A percentile compares a stretch with the other conserved stretches of the same genome.
Conservation (phyloP, 2,888 invertebrate genomes). For the Andrena hattorfiana region DNA sequence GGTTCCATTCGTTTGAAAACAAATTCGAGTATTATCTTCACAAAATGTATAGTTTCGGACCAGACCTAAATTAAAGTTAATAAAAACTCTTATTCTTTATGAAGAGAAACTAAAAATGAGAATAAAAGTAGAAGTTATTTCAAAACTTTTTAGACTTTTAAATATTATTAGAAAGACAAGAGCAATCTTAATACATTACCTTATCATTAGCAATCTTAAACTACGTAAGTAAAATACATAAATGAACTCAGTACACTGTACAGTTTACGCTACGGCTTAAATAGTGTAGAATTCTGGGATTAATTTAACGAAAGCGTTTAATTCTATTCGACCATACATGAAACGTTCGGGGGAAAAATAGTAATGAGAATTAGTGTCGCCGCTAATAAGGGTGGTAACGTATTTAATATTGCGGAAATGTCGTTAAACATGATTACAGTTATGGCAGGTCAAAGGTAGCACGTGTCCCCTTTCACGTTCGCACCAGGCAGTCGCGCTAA, state of each 20-base stretch:
- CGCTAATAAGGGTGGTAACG: conserved; percentile 39
- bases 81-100: too few species aligned
- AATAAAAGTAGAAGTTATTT: too few species aligned
- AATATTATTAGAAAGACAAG: too few species aligned
- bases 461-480: conserved; percentile 46
- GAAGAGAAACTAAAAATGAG: too few species aligned
- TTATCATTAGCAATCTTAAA: not conserved
- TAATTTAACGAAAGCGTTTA: not conserved
- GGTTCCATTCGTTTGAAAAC: too few species aligned
- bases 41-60: too few species aligned
- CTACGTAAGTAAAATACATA: not conserved
- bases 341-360: conserved; percentile 1
- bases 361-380: conserved; percentile 21
- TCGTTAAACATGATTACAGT: conserved; percentile 48
- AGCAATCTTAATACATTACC: too few species aligned
- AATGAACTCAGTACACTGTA: not conserved
- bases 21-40: too few species aligned
- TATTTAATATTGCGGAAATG: conserved; percentile 49
- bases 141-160: too few species aligned
- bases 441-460: conserved; percentile 51
- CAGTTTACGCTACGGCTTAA: not conserved
- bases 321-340: not conserved
- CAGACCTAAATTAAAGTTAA: too few species aligned
- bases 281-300: too few species aligned
- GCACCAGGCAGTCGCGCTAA: conserved; percentile 38